Evolutionary conservation across 23 tunicate genomes (phyloP), one percentile per base, ranked within the genome.

Genomic region (Aplidium turbinatum): DNA sequence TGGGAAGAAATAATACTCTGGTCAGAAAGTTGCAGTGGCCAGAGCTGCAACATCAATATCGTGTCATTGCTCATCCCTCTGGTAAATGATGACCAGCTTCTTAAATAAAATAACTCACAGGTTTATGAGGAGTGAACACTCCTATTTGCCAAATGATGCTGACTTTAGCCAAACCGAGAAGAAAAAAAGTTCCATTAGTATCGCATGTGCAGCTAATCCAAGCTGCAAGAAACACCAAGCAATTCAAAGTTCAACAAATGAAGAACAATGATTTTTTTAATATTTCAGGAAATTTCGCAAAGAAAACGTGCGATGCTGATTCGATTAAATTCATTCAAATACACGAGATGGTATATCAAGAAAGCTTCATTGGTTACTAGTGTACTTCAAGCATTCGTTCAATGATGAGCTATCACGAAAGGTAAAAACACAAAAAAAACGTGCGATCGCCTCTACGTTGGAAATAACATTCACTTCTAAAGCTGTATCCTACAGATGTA

Each of bases 101-200:
- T 29, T 60, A 29, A 60, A 60, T 13, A 60, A 60, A 60, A 22
- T 60, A 18, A 26, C 67, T 3, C 67, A 60, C 67, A 60, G 67
- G 21, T 60, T 9, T 30, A 16, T 60, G 5, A 29, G 67, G 67
- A 60, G 67, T 60, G 67, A 38, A 4, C 67, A 60, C 19, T 60
- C 67, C 36, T 60, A 9, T 60, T 29, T 30, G 36, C 67, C 67
- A 26, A 60, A 60, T 22, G 35, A 60, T 22, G 21, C 67, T 16
- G 67, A 60, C 21, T 60, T 27, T 38, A 29, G 67, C 67, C 67
- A 60, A 5, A 30, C 31, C 31, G 67, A 60, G 31, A 60, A 60
- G 21, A 60, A 60, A 22, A 26, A 60, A 30, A 38, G 31, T 16
- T 36, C 67, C 67, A 4, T 60, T 19, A 38, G 36, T 7, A 26